Evolutionary conservation across 2,113 vertebrate genomes (phyloP), one percentile per base, ranked within the genome.

Genomic region (Jacana jacana): DNA sequence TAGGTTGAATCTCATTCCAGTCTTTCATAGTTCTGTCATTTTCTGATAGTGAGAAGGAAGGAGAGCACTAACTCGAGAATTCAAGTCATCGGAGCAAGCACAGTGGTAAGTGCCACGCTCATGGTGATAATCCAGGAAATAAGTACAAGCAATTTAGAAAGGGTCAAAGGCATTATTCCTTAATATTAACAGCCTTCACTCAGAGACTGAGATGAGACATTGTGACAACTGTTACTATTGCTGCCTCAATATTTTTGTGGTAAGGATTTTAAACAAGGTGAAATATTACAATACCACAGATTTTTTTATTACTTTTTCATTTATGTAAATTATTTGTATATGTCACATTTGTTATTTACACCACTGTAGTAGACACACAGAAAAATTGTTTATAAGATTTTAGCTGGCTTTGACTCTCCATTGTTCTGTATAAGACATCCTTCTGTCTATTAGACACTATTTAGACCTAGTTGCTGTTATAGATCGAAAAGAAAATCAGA

Each of bases 161-260:
- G 54, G 23, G 60, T 88, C 64, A 89, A 72, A 94, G 17, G 20
- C n/a, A 66, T 88, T 83, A 54, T 70, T 94, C 30, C 44, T 91
- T 89, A 55, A 64, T 65, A 24, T 86, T 82, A 86, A 88, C 25
- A 82, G 13, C 20, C 37, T 70, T 88, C 46, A 44, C 27, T 89
- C 40, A 42, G 35, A 88, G 51, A 81, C 6, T 0, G 2, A 73
- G 33, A 54, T 35, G n/a, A 94, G 81, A 77, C 9, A 46, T 33
- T 65, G 10, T 80, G 44, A 52, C 39, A 79, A 42, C 17, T 61
- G 14, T 58, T 91, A 17, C 15, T 86, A 5, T 55, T 76, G 31
- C 5, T 64, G 44, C 79, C 18, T 61, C 40, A 49, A 7, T 1
- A 7, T 42, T 76, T 64, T 57, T 28, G 6, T 11, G 11, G 17